These are phyloP conservation scores for Parnassius apollo DNA, from an alignment of 2,888 invertebrate species.

Conservation along the genomic window DNA sequence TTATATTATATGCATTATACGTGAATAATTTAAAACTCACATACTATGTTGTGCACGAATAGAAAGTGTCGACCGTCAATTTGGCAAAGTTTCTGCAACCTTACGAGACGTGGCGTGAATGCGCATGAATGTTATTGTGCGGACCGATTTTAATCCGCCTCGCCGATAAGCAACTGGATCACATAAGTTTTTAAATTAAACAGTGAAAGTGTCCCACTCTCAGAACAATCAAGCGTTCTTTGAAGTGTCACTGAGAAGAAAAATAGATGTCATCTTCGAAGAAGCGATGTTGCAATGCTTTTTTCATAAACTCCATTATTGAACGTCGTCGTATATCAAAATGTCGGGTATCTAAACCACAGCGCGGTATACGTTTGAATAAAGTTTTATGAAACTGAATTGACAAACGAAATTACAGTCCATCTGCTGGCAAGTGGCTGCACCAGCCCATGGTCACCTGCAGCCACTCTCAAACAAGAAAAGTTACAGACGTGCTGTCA, in stretches of 20 bases:
- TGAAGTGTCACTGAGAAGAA: slow-evolving; percentile 66
- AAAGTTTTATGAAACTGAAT: slow-evolving; percentile 3
- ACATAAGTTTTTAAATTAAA: slow-evolving; percentile 60
- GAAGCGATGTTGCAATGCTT: slow-evolving; percentile 48
- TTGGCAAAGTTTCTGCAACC: slow-evolving; percentile 54
- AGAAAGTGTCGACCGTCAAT: slow-evolving; percentile 70
- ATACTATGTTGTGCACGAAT: slow-evolving; percentile 37
- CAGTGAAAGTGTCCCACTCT: slow-evolving; percentile 74
- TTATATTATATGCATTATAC: neutral
- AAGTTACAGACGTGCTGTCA: no score
- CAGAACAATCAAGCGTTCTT: slow-evolving; percentile 69
- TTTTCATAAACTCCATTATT: slow-evolving; percentile 34
- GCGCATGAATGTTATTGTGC: slow-evolving; percentile 57
- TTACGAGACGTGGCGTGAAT: slow-evolving; percentile 61
- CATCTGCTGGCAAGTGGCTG: no score
- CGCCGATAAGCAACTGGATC: slow-evolving; percentile 62
- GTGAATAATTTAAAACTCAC: slow-evolving; percentile 18
- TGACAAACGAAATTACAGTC: no score
- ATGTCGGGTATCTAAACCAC: neutral
- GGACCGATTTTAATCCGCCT: slow-evolving; percentile 58
- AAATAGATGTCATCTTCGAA: slow-evolving; percentile 62
- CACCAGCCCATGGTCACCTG: no score
- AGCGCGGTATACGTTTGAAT: slow-evolving; percentile 2
- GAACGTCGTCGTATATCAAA: neutral
- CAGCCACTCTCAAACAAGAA: no score